Evolutionary conservation across 2,113 vertebrate genomes (phyloP), one percentile per base, ranked within the genome.

Genomic region (Columba livia): DNA sequence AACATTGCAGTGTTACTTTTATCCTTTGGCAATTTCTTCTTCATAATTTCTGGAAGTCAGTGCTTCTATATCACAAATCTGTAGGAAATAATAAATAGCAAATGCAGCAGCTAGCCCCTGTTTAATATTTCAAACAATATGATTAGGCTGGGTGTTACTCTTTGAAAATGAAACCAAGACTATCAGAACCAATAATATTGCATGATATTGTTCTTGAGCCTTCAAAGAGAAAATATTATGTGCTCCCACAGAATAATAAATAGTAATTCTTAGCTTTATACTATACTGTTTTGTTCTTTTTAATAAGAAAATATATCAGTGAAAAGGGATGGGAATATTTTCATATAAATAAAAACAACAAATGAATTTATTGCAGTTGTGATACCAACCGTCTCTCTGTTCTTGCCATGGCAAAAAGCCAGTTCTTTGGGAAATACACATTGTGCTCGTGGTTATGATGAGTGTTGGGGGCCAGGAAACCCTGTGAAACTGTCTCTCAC

Each of bases 381-480:
- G 32, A 6, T 28, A 11, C 19, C 26, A 12, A 28, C 4, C 21
- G 28, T 10, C 48, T 6, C 29, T 61, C 26, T 1, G 2, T 36
- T n/a, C 65, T 36, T 31, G 60, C 44, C 19, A 0, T 32, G n/a
- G 57, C 12, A 36, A 36, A 72, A 74, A 48, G 26, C 25, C 23
- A 1, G 44, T 34, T 5, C 19, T 24, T 47, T 19, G 8, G 54
- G 29, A n/a, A 31, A 19, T 5, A 2, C 5, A 10, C 24, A 1
- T 7, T 0, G 0, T 5, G 64, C 51, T 3, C 34, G 2, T 3
- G 24, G 25, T 1, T 16, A 1, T 20, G 72, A 3, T 11, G 47
- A 20, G 29, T 0, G 1, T 6, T 2, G 26, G 66, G n/a, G n/a
- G n/a, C n/a, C n/a, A n/a, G n/a, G n/a, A n/a, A n/a, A n/a, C n/a